Conservation (phyloP, 2,113 vertebrate genomes). For the Charina bottae region DNA sequence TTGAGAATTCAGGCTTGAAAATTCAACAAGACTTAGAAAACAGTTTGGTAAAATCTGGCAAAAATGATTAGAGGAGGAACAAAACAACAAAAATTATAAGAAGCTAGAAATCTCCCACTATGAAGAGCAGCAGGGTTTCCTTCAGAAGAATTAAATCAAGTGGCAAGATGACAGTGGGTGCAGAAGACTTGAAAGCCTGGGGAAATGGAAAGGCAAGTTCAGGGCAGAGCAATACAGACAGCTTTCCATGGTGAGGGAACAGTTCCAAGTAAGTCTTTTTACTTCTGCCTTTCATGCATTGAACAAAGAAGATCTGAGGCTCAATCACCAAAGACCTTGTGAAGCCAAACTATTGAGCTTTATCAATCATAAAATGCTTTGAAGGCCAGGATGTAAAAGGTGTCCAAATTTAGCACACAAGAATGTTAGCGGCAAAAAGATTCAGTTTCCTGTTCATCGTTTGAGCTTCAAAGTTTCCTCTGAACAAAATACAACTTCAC, state of each 20-base stretch:
- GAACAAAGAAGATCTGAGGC: neutral
- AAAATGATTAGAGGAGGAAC: neutral
- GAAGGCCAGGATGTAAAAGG: neutral
- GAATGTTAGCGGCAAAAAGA: slow-evolving; percentile 56
- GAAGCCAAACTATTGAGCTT: slow-evolving; percentile 6
- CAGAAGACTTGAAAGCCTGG: neutral
- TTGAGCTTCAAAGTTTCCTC: slow-evolving; percentile 74
- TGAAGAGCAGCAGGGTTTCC: neutral
- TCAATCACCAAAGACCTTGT: slow-evolving; percentile 3
- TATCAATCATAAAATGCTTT: slow-evolving; percentile 55
- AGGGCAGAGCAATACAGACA: too few species aligned
- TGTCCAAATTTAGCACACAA: slow-evolving; percentile 71
- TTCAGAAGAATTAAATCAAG: neutral
- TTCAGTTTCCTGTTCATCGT: slow-evolving; percentile 76
- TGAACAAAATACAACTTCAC: slow-evolving; percentile 48
- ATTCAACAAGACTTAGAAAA: too few species aligned
- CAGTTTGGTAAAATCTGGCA: too few species aligned
- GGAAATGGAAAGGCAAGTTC: neutral
- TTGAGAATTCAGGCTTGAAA: too few species aligned
- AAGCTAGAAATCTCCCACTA: neutral
- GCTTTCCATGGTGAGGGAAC: neutral
- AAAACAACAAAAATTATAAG: neutral
- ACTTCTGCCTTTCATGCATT: neutral
- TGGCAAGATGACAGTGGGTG: neutral
- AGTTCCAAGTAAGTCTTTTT: neutral